Conservation (phyloP, 2,113 vertebrate species). For the Lynx canadensis region DNA sequence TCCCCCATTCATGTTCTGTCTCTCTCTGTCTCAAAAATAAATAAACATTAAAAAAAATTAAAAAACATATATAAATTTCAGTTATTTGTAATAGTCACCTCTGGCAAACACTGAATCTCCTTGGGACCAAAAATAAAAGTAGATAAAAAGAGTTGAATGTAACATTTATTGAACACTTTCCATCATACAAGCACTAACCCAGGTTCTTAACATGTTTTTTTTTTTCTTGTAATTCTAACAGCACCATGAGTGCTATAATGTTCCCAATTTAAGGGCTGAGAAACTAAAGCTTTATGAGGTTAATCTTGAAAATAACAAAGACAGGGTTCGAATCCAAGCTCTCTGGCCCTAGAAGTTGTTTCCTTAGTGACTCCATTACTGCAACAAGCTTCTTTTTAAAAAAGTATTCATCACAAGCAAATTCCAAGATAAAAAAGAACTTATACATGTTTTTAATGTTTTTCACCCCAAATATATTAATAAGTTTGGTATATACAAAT, state of each 20-base stretch:
- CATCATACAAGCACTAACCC: neutral
- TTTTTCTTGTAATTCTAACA: neutral
- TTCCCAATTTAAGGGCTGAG: neutral
- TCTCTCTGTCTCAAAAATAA: too few species aligned
- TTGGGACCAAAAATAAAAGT: neutral
- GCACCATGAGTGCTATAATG: neutral
- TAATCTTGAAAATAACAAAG: constrained; percentile 26
- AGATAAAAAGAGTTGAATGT: neutral
- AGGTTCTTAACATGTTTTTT: constrained; percentile 1
- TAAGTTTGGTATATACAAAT: neutral
- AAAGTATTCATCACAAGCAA: neutral
- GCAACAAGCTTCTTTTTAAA: neutral
- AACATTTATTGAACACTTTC: neutral
- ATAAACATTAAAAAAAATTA: too few species aligned
- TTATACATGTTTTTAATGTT: neutral
- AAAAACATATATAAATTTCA: neutral
- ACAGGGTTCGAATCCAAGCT: neutral
- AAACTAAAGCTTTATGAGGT: neutral
- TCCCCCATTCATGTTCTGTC: too few species aligned
- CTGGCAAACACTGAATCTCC: neutral
- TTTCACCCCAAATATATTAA: constrained; percentile 12
- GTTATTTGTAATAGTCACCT: neutral
- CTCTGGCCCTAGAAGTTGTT: neutral
- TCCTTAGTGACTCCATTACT: neutral
- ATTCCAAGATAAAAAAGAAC: neutral